These are phyloP conservation scores for Peromyscus polionotus DNA, from an alignment of 2,113 vertebrate genomes.

Conservation along the genomic window DNA sequence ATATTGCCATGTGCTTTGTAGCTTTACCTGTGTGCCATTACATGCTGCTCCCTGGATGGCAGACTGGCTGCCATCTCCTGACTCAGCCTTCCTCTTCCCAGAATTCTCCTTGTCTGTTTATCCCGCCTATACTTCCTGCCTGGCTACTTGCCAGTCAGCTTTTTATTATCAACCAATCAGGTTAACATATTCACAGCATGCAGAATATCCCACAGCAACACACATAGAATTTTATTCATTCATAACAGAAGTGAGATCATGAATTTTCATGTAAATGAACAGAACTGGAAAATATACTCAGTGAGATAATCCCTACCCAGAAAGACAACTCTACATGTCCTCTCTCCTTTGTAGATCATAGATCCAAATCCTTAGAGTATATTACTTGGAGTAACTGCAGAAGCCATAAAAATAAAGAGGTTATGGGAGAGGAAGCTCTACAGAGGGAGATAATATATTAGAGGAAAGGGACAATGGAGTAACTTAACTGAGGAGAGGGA, in stretches of 20 bases:
- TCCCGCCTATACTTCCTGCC: too few relatives aligned
- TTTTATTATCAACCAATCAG: too few relatives aligned
- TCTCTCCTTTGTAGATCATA: background rate
- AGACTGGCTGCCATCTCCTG: too few relatives aligned
- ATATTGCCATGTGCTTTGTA: too few relatives aligned
- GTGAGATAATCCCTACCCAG: background rate
- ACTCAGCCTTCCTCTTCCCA: too few relatives aligned
- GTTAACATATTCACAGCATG: too few relatives aligned
- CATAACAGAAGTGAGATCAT: background rate
- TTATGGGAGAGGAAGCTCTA: background rate
- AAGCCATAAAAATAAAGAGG: background rate
- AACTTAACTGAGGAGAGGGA: background rate
- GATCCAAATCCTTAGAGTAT: background rate
- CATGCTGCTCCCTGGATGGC: too few relatives aligned
- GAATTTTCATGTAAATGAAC: background rate
- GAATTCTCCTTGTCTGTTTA: too few relatives aligned
- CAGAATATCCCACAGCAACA: too few relatives aligned
- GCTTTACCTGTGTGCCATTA: too few relatives aligned
- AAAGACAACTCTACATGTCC: background rate
- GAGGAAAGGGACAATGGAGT: background rate
- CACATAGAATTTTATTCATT: background rate
- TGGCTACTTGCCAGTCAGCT: too few relatives aligned
- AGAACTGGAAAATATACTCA: background rate
- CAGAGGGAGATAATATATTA: background rate
- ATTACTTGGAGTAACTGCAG: background rate